Percentiles rank a stretch among this genome's conserved stretches.
These are phyloP conservation scores for Ichneumoninae sp. DNA, from an alignment of 2,888 invertebrate species.

Conservation along the genomic window DNA sequence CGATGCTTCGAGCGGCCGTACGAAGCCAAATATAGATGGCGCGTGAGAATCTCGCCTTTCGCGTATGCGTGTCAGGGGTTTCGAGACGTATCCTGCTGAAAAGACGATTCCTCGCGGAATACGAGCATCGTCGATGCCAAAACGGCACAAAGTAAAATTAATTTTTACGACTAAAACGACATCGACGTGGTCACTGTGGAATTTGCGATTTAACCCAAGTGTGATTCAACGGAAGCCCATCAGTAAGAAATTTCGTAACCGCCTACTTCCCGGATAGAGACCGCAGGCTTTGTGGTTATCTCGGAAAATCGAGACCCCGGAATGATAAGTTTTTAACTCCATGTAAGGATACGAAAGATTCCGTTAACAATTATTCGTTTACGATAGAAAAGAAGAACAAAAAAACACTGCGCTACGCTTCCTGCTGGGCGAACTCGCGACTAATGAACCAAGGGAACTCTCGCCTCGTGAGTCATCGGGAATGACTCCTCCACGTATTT, in stretches of 20 bases:
- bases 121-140: too few species aligned
- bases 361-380: background rate
- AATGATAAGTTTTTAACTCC: background rate
- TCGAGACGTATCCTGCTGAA: constrained; percentile 26
- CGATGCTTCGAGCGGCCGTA: constrained; percentile 49
- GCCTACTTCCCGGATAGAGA: constrained; percentile 55
- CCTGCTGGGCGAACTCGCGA: constrained; percentile 22
- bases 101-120: constrained; percentile 4
- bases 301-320: background rate
- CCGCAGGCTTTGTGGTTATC: constrained; percentile 14
- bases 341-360: background rate
- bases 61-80: constrained; percentile 75
- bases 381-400: background rate
- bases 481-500: constrained; percentile 67
- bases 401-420: background rate
- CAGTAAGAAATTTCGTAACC: constrained; percentile 50
- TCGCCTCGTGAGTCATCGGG: constrained; percentile 50
- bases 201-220: background rate
- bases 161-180: background rate
- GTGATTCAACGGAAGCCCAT: constrained; percentile 32
- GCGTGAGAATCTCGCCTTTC: constrained; percentile 72
- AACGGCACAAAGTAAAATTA: background rate
- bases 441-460: constrained; percentile 50
- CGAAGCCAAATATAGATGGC: constrained; percentile 73
- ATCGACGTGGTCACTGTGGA: constrained; percentile 1